A percentile compares a stretch with the other conserved stretches of the same genome.
phyloP scores from a whole-genome alignment of 2,797 vertebrate species.

The Garrulus glandarius region DNA sequence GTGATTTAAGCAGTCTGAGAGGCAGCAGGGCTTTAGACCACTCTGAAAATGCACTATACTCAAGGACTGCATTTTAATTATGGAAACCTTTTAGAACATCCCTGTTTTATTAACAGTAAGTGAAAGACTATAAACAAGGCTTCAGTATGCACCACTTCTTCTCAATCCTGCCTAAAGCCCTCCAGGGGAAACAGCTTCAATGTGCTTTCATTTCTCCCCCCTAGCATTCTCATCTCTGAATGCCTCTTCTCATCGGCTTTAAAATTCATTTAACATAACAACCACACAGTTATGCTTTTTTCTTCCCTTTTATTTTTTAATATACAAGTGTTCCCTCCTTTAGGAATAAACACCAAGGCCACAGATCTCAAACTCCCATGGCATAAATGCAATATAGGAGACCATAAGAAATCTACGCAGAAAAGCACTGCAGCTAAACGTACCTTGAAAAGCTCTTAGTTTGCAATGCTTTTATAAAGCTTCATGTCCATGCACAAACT shows the following conservation, averaged over 20 bases:
- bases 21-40: neutral
- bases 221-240: conserved; percentile 46
- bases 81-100: conserved; percentile 67
- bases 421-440: conserved; percentile 29
- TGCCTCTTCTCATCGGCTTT: conserved; percentile 39
- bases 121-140: conserved; percentile 63
- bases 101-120: conserved; percentile 63
- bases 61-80: conserved; percentile 63
- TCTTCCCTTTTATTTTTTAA: neutral
- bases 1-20: conserved; percentile 40
- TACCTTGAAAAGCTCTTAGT: conserved; percentile 32
- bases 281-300: conserved; percentile 22
- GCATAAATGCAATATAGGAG: neutral
- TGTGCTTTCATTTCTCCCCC: conserved; percentile 39
- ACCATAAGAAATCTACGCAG: conserved; percentile 4
- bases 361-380: neutral
- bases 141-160: conserved; percentile 58
- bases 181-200: conserved; percentile 26
- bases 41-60: conserved; percentile 24
- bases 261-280: conserved; percentile 62
- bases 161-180: conserved; percentile 36
- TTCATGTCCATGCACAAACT: neutral
- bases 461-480: conserved; percentile 12
- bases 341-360: conserved; percentile 28
- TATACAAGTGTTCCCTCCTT: conserved; percentile 1